Evolutionary conservation across 2,797 vertebrate genomes (phyloP).

Genomic region (Prunella strophiata): DNA sequence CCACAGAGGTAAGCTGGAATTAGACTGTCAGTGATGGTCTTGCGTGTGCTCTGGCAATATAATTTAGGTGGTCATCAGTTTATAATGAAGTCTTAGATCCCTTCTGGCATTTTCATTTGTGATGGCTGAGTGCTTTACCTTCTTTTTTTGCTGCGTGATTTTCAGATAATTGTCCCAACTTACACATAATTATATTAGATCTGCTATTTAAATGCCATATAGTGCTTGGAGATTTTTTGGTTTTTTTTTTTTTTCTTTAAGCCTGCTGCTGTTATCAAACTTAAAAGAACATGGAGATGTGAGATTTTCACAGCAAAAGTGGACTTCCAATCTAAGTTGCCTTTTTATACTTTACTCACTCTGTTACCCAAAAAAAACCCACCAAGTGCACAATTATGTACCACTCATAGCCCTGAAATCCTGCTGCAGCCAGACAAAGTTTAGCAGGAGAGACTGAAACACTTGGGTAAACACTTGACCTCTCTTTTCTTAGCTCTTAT

Average conservation of each 20-base stretch:
- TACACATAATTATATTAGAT: conserved; percentile 11
- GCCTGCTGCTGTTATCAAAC: background rate
- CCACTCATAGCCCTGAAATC: background rate
- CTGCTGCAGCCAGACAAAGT: background rate
- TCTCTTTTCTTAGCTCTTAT: background rate
- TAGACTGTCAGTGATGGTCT: background rate
- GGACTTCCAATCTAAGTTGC: background rate
- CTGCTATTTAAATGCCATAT: background rate
- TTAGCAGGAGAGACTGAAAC: background rate
- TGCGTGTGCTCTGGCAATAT: background rate
- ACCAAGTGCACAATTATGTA: background rate
- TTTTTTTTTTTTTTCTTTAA: background rate
- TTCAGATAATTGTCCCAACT: conserved; percentile 37
- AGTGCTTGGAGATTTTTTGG: background rate
- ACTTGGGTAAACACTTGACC: background rate
- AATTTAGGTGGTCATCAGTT: conserved; percentile 19
- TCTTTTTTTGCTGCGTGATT: background rate
- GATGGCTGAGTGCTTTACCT: conserved; percentile 13
- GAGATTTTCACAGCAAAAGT: background rate
- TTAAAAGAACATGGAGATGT: background rate
- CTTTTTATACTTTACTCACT: background rate
- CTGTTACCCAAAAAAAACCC: background rate
- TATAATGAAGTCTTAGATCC: conserved; percentile 3
- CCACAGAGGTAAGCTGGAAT: conserved; percentile 1
- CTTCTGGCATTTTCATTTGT: conserved; percentile 30